phyloP scores from a whole-genome alignment of 2,113 vertebrate species.

The Cairina moschata region DNA sequence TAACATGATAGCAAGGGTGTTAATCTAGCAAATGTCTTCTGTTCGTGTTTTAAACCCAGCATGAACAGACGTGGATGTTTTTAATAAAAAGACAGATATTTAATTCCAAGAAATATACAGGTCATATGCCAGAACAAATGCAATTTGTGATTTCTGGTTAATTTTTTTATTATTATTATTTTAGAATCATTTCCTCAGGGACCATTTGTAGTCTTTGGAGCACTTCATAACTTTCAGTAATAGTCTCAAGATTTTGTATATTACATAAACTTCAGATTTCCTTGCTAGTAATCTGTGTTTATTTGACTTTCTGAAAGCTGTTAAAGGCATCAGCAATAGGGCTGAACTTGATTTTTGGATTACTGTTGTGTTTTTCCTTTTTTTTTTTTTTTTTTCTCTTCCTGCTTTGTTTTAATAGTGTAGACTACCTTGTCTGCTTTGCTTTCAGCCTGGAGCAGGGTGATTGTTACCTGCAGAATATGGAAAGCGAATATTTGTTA shows the following conservation, averaged over 20 bases:
- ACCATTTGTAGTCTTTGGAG: background rate
- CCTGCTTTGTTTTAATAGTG: background rate
- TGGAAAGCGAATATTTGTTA: background rate
- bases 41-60: slow-evolving; percentile 7
- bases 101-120: slow-evolving; percentile 33
- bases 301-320: slow-evolving; percentile 20
- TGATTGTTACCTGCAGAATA: background rate
- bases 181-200: background rate
- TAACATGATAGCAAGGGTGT: slow-evolving; percentile 45
- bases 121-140: slow-evolving; percentile 38
- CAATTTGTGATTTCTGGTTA: slow-evolving; percentile 44
- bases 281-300: slow-evolving; percentile 3
- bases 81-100: slow-evolving; percentile 34
- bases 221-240: background rate
- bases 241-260: background rate
- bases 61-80: slow-evolving; percentile 33
- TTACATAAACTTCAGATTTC: slow-evolving; percentile 28
- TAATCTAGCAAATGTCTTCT: slow-evolving; percentile 37
- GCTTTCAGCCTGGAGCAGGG: background rate
- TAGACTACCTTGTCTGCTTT: background rate
- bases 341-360: background rate
- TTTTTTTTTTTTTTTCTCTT: background rate
- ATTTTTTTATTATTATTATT: slow-evolving; percentile 47
- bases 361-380: background rate
- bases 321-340: background rate